These are phyloP conservation scores for Argya squamiceps DNA, from an alignment of 2,797 vertebrate species.

Conservation along the genomic window DNA sequence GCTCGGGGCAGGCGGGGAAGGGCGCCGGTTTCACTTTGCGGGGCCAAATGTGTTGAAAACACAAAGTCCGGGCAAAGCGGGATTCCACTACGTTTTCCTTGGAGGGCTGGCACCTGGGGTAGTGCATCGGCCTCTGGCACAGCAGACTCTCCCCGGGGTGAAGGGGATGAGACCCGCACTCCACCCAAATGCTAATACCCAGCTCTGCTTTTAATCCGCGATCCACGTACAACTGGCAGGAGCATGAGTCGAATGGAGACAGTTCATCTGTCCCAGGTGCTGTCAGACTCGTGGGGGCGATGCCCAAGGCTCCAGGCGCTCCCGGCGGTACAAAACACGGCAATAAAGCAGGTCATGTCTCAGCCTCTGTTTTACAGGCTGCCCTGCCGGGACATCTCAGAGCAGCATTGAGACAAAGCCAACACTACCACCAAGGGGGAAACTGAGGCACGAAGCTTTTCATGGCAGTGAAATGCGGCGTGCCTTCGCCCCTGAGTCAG, in stretches of 20 bases:
- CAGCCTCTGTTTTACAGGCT: not conserved
- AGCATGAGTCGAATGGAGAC: not conserved
- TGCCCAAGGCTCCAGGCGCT: not conserved
- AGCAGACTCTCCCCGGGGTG: too few relatives aligned
- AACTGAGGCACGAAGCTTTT: not conserved
- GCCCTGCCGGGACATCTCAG: not conserved
- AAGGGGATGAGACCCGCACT: not conserved
- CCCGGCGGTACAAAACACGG: accelerated
- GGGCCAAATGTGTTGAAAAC: not conserved
- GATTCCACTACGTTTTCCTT: not conserved
- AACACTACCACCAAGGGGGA: not conserved
- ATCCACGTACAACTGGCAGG: accelerated
- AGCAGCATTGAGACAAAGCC: not conserved
- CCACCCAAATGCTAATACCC: not conserved
- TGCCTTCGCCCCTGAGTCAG: accelerated
- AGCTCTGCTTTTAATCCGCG: not conserved
- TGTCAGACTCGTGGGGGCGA: not conserved
- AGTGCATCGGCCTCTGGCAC: accelerated
- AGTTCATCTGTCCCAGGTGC: not conserved
- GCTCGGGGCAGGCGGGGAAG: not conserved
- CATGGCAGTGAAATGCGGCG: not conserved
- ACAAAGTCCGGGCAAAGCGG: not conserved
- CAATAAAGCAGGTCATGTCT: too few relatives aligned
- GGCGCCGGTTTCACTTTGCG: not conserved
- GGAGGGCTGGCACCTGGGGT: not conserved